Percentiles rank a stretch among this genome's conserved stretches.
Conservation (phyloP, 2,797 vertebrate species). For the Hypotaenidia philippensis region DNA sequence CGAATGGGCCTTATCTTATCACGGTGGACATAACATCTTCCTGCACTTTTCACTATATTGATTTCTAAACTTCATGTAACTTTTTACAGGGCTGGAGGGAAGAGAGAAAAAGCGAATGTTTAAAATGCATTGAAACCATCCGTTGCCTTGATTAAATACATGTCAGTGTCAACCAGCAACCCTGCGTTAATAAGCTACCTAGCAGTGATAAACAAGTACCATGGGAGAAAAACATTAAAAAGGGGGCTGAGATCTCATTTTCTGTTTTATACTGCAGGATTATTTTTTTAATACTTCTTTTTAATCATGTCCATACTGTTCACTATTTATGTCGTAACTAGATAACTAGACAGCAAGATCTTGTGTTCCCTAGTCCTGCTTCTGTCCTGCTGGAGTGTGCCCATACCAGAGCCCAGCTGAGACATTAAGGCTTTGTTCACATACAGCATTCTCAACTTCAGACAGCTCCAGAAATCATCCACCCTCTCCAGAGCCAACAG, state of each 20-base stretch:
- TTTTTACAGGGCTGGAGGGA: not conserved
- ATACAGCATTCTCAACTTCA: not conserved
- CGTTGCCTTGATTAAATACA: not conserved
- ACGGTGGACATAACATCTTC: not conserved
- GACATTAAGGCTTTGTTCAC: rapidly evolving
- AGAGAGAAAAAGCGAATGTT: not conserved
- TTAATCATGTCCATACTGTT: not conserved
- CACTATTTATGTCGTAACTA: not conserved
- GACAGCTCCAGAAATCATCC: not conserved
- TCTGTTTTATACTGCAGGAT: not conserved
- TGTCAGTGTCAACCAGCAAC: not conserved
- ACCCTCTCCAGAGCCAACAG: not conserved
- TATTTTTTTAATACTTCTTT: not conserved
- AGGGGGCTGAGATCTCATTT: not conserved
- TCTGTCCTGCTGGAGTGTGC: not conserved
- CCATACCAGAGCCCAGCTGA: not conserved
- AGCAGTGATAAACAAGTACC: not conserved
- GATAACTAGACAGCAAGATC: not conserved
- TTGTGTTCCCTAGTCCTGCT: not conserved
- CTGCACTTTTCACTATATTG: not conserved
- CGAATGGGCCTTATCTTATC: not conserved
- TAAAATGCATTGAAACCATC: not conserved
- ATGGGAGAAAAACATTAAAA: not conserved
- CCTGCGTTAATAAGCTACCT: not conserved
- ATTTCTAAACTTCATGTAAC: not conserved